Evolutionary conservation across 2,797 vertebrate genomes (phyloP), one percentile per base, ranked within the genome.

Genomic region (Chaetodon trifasciatus): DNA sequence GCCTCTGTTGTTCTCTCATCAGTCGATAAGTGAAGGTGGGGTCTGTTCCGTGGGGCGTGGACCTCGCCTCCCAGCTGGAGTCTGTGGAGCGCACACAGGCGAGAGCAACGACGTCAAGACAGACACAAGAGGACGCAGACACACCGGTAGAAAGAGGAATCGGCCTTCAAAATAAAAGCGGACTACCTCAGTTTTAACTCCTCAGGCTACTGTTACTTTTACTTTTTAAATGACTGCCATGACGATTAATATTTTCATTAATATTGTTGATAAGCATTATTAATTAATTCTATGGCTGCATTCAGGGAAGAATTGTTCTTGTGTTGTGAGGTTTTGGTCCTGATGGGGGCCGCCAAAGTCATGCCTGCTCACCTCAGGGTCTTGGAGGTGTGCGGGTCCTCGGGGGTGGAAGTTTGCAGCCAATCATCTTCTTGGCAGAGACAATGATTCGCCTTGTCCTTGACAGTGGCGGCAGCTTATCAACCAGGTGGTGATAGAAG

Each of bases 21-120:
- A 91, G 74, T 92, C 90, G 85, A 91, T 91, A 70, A 76, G 86
- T 66, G 85, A 84, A 89, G 93, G 92, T 86, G 90, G 86, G 89
- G 91, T 93, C 85, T 86, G 76, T 61, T 53, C 67, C 52, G 55
- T 2, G 81, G 92, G 94, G 95, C 93, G 94, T 94, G 91, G 92
- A 90, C 85, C 82, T 70, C 72, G 58, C 70, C 80, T 87, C 85
- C 90, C 94, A 93, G 93, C 95, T 94, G 95, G 94, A 94, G 90
- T 79, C 86, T 86, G 84, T 74, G 56, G 83, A 84, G 86, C 77
- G 76, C 85, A 74, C 82, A 79, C 35, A 49, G 35, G 71, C n/a
- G 61, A 65, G 57, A 79, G 64, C 79, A 67, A 76, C 24, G 10
- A 13, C 17, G 64, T 75, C 56, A 89, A 92, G 79, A 7, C 17